Evolutionary conservation across 2,888 invertebrate species (phyloP), one percentile per base, ranked within the genome.

Genomic region (Yponomeuta plumbellus): DNA sequence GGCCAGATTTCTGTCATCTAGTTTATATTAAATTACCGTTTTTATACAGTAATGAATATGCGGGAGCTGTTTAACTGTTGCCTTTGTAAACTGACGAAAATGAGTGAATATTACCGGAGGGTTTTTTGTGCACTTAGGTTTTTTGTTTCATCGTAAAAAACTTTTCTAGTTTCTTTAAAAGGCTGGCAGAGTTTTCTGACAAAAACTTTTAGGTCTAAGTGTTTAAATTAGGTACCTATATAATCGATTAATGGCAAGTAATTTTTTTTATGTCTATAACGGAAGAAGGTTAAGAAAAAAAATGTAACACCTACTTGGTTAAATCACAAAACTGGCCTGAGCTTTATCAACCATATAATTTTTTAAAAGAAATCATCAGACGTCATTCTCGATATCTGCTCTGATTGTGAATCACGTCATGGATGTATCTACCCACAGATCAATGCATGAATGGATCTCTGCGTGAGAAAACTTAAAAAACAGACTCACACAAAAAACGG

Each of bases 401-500:
- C 20, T 11, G 62, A 62, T 73, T 75, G 76, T 83, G 80, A 84
- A 84, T 78, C 75, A 72, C 73, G 73, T 73, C 84, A 71, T 81
- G 84, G 88, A 90, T 88, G 88, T 88, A 90, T 91, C 91, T 91
- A 88, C 89, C 91, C 91, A 88, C 90, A 91, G 89, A 91, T 90
- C 90, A 76, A 73, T 70, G 75, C 74, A 74, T 85, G 82, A 86
- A 88, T 83, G 74, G 81, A 70, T 72, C 80, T 74, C 83, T 88
- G 91, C 91, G 91, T 91, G 91, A 90, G 91, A 91, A 91, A 89
- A 76, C 75, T 83, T 81, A 90, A 90, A 91, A 91, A 89, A 88
- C 83, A 71, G 67, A 77, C 84, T 88, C 90, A 84, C 88, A 86
- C 74, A 87, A 85, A 67, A 67, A 67, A 68, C 64, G 63, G 66